A percentile compares a stretch with the other conserved stretches of the same genome.
Evolutionary conservation across 2,113 vertebrate species (phyloP).

Genomic region (Tachysurus fulvidraco): DNA sequence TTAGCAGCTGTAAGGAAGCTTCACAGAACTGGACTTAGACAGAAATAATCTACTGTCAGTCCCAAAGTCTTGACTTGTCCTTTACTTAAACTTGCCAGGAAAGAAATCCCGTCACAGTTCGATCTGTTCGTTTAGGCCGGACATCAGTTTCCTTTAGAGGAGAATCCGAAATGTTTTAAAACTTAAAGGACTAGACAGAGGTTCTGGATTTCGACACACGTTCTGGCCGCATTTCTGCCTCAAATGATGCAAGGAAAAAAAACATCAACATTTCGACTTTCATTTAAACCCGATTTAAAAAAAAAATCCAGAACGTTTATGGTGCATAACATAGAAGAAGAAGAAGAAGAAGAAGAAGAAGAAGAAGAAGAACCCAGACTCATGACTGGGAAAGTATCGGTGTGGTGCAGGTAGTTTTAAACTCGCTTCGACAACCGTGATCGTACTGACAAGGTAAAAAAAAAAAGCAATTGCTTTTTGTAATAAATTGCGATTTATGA

Average conservation of each 20-base stretch:
- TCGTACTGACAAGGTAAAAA: not conserved
- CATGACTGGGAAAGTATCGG: not conserved
- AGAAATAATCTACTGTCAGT: conserved; percentile 7
- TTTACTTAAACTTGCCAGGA: not conserved
- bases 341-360: too few species aligned
- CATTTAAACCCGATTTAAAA: not conserved
- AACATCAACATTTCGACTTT: not conserved
- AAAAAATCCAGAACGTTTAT: not conserved
- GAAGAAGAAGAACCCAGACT: not conserved
- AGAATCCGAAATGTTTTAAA: not conserved
- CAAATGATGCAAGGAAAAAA: not conserved
- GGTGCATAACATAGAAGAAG: too few species aligned
- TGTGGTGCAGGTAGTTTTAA: not conserved
- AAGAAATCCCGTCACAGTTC: not conserved
- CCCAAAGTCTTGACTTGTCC: not conserved
- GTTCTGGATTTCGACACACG: not conserved
- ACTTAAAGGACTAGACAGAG: not conserved
- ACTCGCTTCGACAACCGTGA: not conserved
- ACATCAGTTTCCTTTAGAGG: not conserved
- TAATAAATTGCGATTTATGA: not conserved
- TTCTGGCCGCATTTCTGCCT: not conserved
- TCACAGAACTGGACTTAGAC: not conserved
- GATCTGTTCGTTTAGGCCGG: not conserved
- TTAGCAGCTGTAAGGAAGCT: conserved; percentile 10
- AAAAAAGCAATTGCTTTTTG: not conserved